Evolutionary conservation across 2,888 invertebrate genomes (phyloP), one percentile per base, ranked within the genome.

Genomic region (Aleiodes leptofemur): DNA sequence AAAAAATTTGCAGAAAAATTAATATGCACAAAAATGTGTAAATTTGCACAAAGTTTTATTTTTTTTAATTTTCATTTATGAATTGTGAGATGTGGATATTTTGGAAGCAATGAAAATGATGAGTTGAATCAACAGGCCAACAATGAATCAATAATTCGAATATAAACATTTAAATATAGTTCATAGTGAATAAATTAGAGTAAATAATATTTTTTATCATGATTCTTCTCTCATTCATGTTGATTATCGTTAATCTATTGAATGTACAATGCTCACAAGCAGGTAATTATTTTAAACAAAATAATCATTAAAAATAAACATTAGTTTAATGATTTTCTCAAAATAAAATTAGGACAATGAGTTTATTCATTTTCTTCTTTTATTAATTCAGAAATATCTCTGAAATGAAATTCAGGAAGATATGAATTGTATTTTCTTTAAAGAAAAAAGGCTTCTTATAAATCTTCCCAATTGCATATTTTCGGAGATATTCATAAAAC

Each of bases 61-160:
- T n/a, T 6, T 9, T 7, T n/a, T 13, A 9, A 43, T 11, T 9
- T 4, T 8, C 1, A 11, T 43, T 43, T 43, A 11, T 43, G 43
- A 43, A 9, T 9, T 43, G 43, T 43, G 34, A 59, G 13, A 59
- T 59, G 38, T 59, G 34, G n/a, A n/a, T 59, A 34, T 34, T 59
- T 29, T 3, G 59, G 4, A 8, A 43, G 43, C 11, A 34, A 59
- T 59, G 23, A 64, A 64, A 23, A 64, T 64, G 48, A 64, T 48
- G 16, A 43, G 14, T n/a, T 64, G 64, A 64, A 64, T 43, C 64
- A 64, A 64, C 64, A 64, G 64, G 64, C 64, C 64, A 64, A 59
- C 59, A 34, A 64, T 64, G 64, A 64, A 64, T 64, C 64, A 64
- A 64, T 64, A 64, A 64, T 64, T 59, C 31, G 38, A 59, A 59